Conservation (phyloP, 2,888 invertebrate genomes). For the Rotaria magnacalcarata region DNA sequence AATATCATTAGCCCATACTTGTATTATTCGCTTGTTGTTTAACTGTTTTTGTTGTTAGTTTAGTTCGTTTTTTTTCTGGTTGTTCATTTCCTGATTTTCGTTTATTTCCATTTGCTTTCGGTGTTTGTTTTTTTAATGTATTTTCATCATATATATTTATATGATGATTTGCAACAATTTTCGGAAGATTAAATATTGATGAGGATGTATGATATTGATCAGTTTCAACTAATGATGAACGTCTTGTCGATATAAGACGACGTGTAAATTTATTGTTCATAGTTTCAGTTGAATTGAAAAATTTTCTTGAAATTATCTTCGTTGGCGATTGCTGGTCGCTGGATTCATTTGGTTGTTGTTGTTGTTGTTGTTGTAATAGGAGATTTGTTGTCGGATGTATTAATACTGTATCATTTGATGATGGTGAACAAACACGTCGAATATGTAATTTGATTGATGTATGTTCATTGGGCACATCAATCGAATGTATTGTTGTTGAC, state of each 20-base stretch:
- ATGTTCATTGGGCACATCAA: constrained; percentile 29
- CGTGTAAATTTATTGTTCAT: not conserved
- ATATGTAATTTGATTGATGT: constrained; percentile 31
- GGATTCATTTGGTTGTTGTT: not conserved
- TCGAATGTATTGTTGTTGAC: not conserved
- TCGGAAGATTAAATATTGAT: not conserved
- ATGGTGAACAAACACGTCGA: constrained; percentile 29
- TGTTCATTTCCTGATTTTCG: not conserved
- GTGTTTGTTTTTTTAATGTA: not conserved
- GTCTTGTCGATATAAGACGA: not conserved
- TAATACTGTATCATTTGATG: not conserved
- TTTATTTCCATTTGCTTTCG: not conserved
- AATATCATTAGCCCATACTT: not conserved
- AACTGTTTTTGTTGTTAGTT: not conserved
- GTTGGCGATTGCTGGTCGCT: not conserved
- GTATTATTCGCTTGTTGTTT: not conserved
- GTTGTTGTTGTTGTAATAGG: not conserved
- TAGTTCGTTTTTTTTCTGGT: not conserved
- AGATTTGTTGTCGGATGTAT: not conserved
- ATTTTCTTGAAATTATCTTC: not conserved
- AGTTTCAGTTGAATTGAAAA: not conserved
- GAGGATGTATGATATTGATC: not conserved
- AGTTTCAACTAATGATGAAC: not conserved
- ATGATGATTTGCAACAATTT: not conserved
- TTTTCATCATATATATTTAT: not conserved